A percentile compares a stretch with the other conserved stretches of the same genome.
phyloP scores from a whole-genome alignment of 2,113 vertebrate genomes.

The Oreochromis niloticus region DNA sequence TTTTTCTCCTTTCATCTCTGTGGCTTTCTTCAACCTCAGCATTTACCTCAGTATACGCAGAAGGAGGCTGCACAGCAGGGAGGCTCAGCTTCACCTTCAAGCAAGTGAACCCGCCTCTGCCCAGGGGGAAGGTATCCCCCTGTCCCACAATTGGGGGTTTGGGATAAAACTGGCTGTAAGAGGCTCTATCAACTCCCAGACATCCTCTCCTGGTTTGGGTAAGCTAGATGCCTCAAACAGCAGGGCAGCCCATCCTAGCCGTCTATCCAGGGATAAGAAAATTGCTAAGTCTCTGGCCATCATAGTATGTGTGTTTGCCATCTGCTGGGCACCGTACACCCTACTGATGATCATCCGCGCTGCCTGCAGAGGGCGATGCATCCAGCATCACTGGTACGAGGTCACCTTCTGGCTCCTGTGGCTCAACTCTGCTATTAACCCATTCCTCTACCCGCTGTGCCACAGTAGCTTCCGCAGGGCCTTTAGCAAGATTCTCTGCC shows the following conservation, averaged over 20 bases:
- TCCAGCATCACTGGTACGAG: slow-evolving; percentile 68
- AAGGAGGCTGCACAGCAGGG: slow-evolving; percentile 53
- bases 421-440: slow-evolving; percentile 83
- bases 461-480: slow-evolving; percentile 80
- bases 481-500: slow-evolving; percentile 72
- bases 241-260: slow-evolving; percentile 55
- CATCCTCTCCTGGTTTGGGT: slow-evolving; percentile 42
- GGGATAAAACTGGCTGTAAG: slow-evolving; percentile 46
- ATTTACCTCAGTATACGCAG: slow-evolving; percentile 84
- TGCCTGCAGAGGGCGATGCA: slow-evolving; percentile 49
- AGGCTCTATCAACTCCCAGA: slow-evolving; percentile 54
- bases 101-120: slow-evolving; percentile 26
- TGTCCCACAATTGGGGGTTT: slow-evolving; percentile 48
- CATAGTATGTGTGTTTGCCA: slow-evolving; percentile 75
- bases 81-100: slow-evolving; percentile 39
- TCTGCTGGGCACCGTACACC: slow-evolving; percentile 85
- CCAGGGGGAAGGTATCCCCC: slow-evolving; percentile 37
- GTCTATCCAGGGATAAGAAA: slow-evolving; percentile 78
- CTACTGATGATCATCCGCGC: slow-evolving; percentile 77
- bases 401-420: slow-evolving; percentile 86
- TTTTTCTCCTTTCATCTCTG: slow-evolving; percentile 72
- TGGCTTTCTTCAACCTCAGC: slow-evolving; percentile 85
- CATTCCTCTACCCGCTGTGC: slow-evolving; percentile 83
- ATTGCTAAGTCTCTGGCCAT: slow-evolving; percentile 79
- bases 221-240: slow-evolving; percentile 48